A percentile compares a stretch with the other conserved stretches of the same genome.
These are phyloP conservation scores for Elmis aenea DNA, from an alignment of 2,888 invertebrate genomes.

Conservation along the genomic window DNA sequence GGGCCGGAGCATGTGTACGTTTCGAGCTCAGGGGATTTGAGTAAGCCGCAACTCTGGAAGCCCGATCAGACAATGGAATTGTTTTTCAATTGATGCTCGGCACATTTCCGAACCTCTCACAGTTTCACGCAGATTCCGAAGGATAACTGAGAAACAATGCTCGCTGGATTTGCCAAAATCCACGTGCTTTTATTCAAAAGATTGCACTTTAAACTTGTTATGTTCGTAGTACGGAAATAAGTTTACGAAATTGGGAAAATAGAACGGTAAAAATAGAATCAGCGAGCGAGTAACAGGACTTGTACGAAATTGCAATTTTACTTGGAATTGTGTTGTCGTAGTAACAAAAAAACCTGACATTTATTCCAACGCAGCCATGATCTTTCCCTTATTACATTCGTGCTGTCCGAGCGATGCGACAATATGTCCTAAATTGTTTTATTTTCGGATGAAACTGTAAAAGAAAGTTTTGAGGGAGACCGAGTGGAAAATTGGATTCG, in stretches of 20 bases:
- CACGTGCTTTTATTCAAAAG: conserved; percentile 28
- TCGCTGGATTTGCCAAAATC: conserved; percentile 28
- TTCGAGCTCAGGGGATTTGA: conserved; percentile 17
- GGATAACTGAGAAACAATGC: conserved; percentile 26
- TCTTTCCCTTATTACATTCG: conserved; percentile 26
- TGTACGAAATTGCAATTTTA: conserved; percentile 23
- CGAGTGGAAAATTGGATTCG: conserved; percentile 43
- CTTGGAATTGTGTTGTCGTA: conserved; percentile 11
- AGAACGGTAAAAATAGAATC: conserved; percentile 13
- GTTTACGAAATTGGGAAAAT: conserved; percentile 21
- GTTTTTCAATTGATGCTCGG: conserved; percentile 28
- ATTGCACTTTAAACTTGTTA: conserved; percentile 29
- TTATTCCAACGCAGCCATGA: conserved; percentile 24
- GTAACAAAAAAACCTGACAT: conserved; percentile 17
- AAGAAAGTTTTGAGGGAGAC: conserved; percentile 41
- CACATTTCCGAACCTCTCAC: conserved; percentile 24
- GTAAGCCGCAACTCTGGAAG: conserved; percentile 22
- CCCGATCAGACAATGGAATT: conserved; percentile 25
- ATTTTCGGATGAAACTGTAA: conserved; percentile 38
- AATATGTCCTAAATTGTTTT: conserved; percentile 42
- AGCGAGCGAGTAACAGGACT: conserved; percentile 5
- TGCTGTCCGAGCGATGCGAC: conserved; percentile 31
- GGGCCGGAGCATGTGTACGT: conserved; percentile 16
- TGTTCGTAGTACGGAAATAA: conserved; percentile 17
- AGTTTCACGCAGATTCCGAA: conserved; percentile 25